These are phyloP conservation scores for Fistularia tabacaria DNA, from an alignment of 2,797 vertebrate species.

Conservation along the genomic window DNA sequence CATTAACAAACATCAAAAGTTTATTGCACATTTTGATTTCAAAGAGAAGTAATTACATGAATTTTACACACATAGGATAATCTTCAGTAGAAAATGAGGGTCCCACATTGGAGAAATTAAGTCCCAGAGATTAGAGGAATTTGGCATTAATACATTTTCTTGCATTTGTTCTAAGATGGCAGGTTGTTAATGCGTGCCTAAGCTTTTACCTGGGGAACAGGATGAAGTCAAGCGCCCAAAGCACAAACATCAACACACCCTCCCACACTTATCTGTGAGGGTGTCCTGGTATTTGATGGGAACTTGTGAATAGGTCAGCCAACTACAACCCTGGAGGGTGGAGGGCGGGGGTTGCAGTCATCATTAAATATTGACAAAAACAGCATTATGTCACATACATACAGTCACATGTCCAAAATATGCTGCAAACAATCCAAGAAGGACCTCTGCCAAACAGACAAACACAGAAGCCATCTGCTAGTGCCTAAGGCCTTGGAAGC, in stretches of 20 bases:
- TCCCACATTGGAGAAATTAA: too few species aligned
- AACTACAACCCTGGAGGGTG: constrained; percentile 44
- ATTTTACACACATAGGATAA: too few species aligned
- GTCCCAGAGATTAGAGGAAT: too few species aligned
- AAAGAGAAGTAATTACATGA: too few species aligned
- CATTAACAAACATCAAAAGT: too few species aligned
- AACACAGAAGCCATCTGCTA: constrained; percentile 50
- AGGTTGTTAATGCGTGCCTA: constrained; percentile 23
- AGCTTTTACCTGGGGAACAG: constrained; percentile 31
- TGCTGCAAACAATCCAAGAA: constrained; percentile 28
- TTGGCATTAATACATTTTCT: too few species aligned
- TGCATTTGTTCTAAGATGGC: constrained; percentile 4
- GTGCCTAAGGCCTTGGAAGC: constrained; percentile 30
- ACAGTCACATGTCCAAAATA: constrained; percentile 33
- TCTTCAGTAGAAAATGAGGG: too few species aligned
- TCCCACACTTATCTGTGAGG: constrained; percentile 7
- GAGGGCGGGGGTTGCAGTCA: constrained; percentile 36
- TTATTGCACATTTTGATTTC: too few species aligned
- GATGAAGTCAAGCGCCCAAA: constrained; percentile 17
- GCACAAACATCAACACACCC: constrained; percentile 20
- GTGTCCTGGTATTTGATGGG: constrained; percentile 56
- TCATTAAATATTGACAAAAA: constrained; percentile 69
- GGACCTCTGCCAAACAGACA: constrained; percentile 33
- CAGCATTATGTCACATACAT: constrained; percentile 49
- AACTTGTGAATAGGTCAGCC: constrained; percentile 71